Evolutionary conservation across 2,797 vertebrate species (phyloP), one percentile per base, ranked within the genome.

Genomic region (Myotis findleyi): DNA sequence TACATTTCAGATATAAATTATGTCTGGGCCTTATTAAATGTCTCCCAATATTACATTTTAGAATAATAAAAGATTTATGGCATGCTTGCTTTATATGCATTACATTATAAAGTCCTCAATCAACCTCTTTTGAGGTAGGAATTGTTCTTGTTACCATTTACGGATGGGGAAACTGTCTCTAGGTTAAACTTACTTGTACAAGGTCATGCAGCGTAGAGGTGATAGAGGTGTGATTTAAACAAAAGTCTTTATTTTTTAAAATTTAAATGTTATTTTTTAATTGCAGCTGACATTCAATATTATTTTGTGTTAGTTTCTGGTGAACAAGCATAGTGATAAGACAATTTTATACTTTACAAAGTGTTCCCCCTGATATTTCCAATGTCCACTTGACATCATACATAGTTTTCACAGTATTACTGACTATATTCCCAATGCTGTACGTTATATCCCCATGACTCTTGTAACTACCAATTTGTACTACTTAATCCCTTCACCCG

Each of bases 1-100:
- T 72, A 86, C 85, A 77, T 71, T 64, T 89, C n/a, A 92, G 55
- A 4, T 38, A 81, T n/a, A 76, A 87, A 91, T 89, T 51, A 82
- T 87, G 75, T 87, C 72, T 76, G 68, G 27, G 16, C 6, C 51
- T 88, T 71, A 72, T 33, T 87, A 83, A 62, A 30, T 38, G n/a
- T 62, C 36, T 55, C 44, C 12, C 14, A 8, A 44, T 69, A 47
- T 71, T 84, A 49, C 81, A 84, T 86, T 89, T 89, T 6, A 91
- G 49, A 92, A 87, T 64, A 66, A 69, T 30, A 75, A 79, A 88
- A 91, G 4, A 36, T 30, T 72, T 81, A 90, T 41, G n/a, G 47
- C 3, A 38, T 44, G 36, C 1, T 88, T 81, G 55, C 23, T 17
- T 93, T 64, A 38, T 72, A 80, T 71, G 4, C 4, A 57, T 72